Percentiles rank a stretch among this genome's conserved stretches.
phyloP scores from a whole-genome alignment of 2,113 vertebrate genomes.

The Labeo catla region DNA sequence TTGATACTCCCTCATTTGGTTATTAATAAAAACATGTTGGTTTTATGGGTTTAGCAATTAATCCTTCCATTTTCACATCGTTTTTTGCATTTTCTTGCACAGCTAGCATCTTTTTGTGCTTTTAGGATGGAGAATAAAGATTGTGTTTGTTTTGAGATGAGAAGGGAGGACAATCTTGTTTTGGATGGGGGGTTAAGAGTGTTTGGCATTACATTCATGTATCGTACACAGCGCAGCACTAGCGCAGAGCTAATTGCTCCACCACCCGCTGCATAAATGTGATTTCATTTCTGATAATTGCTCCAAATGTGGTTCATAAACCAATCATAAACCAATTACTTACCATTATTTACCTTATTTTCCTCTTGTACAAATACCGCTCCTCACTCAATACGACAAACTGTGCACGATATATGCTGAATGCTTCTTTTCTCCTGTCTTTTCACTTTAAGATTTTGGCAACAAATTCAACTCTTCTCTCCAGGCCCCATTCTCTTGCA shows the following conservation, averaged over 20 bases:
- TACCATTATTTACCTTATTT: not conserved
- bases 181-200: not conserved
- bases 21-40: not conserved
- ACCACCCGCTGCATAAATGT: not conserved
- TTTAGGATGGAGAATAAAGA: not conserved
- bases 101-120: not conserved
- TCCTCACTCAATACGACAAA: not conserved
- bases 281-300: conserved; percentile 33
- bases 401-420: not conserved
- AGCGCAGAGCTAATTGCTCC: not conserved
- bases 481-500: not conserved
- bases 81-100: not conserved
- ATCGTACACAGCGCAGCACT: not conserved
- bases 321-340: conserved; percentile 29
- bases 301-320: conserved; percentile 24
- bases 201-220: not conserved
- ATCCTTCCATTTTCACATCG: not conserved
- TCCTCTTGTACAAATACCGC: not conserved
- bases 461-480: conserved; percentile 1
- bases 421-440: not conserved
- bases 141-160: not conserved
- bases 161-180: not conserved
- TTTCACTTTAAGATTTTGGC: not conserved
- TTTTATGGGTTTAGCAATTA: not conserved
- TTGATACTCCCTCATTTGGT: not conserved